Evolutionary conservation across 2,888 invertebrate species (phyloP), one percentile per base, ranked within the genome.

Genomic region (Agrenia bidenticulata): DNA sequence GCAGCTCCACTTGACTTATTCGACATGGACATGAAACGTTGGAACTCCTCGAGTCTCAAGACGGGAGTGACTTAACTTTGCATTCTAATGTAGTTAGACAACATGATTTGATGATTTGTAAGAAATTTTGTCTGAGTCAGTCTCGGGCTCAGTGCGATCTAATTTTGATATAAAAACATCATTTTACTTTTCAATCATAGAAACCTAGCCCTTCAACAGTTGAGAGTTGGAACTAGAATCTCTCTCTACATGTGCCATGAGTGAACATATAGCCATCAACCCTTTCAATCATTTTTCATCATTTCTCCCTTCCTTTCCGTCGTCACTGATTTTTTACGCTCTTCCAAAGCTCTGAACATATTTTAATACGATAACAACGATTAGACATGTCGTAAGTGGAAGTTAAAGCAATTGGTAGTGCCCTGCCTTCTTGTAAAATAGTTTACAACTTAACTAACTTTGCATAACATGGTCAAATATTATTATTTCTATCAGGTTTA

Each of bases 101-200:
- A 32, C 7, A n/a, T 45, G 4, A 45, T 45, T 9, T 54, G 24
- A 15, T 58, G 58, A 58, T 58, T 58, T 58, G 58, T 42, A 23
- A 58, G 49, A 58, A 58, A 41, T 49, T 55, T 58, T 45, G 42
- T 45, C 58, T 45, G 21, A 23, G 58, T 58, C 58, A 58, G 58
- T 2, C 4, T 42, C 58, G 15, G 21, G 2, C 42, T 58, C 58
- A 42, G 58, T 4, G 2, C 41, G 58, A 58, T 58, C 58, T 41
- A 58, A 58, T 58, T 58, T 27, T 45, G 45, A 58, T 45, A 24
- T 17, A 4, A 24, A 45, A 32, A 24, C 4, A 23, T 51, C 51
- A 51, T 51, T 23, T 51, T 11, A 45, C 45, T 45, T 19, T 19
- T 45, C 45, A 45, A 17, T 45, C 45, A 5, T 45, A 9, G 4